Evolutionary conservation across 2,113 vertebrate genomes (phyloP).

Genomic region (Sarotherodon lohbergeri): DNA sequence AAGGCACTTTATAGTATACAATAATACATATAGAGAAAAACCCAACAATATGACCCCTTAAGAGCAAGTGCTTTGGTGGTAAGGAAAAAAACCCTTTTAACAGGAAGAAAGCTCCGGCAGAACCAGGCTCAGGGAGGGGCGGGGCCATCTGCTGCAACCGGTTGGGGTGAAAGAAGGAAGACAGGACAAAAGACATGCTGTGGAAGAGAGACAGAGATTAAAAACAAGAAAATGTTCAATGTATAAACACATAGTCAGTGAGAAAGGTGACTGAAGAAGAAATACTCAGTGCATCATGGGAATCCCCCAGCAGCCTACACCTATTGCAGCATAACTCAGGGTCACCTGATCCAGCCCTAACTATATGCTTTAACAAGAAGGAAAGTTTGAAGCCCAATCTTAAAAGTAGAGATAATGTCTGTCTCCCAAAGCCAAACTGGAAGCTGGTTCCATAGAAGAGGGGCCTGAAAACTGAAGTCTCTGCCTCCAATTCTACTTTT

Average conservation of each 20-base stretch:
- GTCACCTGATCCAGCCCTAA: rapidly evolving
- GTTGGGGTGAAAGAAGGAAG: neutral
- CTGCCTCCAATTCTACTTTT: neutral
- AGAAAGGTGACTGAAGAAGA: neutral
- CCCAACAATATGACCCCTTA: rapidly evolving
- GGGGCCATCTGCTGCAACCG: rapidly evolving
- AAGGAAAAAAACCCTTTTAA: neutral
- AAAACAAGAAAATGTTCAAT: neutral
- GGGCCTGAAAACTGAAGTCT: neutral
- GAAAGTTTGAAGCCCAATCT: rapidly evolving
- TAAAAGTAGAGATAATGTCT: neutral
- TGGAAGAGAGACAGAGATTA: neutral
- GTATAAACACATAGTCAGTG: neutral
- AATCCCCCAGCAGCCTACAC: neutral
- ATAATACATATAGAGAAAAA: neutral
- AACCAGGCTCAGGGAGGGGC: neutral
- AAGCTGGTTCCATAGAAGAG: neutral
- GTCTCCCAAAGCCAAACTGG: neutral
- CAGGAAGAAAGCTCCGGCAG: rapidly evolving
- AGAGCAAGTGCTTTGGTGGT: neutral
- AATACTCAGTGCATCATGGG: neutral
- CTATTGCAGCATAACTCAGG: neutral
- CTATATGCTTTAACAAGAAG: neutral
- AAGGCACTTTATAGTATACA: neutral
- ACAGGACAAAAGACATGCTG: rapidly evolving